Percentiles rank a stretch among this genome's conserved stretches.
Conservation (phyloP, 2,113 vertebrate species). For the Bostrychus sinensis region DNA sequence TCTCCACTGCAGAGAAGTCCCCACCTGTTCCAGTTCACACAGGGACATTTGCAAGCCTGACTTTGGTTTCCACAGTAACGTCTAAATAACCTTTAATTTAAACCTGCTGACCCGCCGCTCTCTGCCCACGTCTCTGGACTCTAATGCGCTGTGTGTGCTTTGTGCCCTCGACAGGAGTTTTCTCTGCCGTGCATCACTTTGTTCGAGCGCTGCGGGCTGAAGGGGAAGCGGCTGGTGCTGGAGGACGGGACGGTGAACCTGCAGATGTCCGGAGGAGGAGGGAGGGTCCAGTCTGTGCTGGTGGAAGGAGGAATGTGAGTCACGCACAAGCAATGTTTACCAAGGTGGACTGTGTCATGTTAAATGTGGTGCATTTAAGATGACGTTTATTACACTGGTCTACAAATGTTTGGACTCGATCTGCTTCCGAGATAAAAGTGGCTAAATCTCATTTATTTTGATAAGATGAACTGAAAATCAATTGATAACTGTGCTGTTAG, state of each 20-base stretch:
- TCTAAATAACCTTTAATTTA: slow-evolving; percentile 15
- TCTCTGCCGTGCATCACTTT: slow-evolving; percentile 88
- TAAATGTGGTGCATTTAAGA: no score
- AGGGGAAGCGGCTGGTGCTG: slow-evolving; percentile 88
- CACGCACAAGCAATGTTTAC: no score
- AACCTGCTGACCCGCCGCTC: slow-evolving; percentile 10
- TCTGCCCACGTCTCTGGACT: background rate
- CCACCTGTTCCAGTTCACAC: slow-evolving; percentile 1
- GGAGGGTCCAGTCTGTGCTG: slow-evolving; percentile 85
- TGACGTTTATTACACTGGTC: no score
- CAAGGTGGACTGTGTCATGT: no score
- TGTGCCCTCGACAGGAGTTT: slow-evolving; percentile 83
- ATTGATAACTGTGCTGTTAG: no score
- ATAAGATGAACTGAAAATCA: no score
- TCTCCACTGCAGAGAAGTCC: background rate
- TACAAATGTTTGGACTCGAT: no score
- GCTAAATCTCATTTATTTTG: no score
- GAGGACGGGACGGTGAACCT: slow-evolving; percentile 84
- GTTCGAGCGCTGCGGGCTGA: slow-evolving; percentile 84
- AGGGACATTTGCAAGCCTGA: background rate
- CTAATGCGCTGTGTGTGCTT: slow-evolving; percentile 10
- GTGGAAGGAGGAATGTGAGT: slow-evolving; percentile 93
- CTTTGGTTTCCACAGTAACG: slow-evolving; percentile 46
- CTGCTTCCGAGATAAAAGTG: no score
- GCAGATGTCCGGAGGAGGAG: slow-evolving; percentile 83